Evolutionary conservation across 2,797 vertebrate species (phyloP).

Genomic region (Rhinophrynus dorsalis): DNA sequence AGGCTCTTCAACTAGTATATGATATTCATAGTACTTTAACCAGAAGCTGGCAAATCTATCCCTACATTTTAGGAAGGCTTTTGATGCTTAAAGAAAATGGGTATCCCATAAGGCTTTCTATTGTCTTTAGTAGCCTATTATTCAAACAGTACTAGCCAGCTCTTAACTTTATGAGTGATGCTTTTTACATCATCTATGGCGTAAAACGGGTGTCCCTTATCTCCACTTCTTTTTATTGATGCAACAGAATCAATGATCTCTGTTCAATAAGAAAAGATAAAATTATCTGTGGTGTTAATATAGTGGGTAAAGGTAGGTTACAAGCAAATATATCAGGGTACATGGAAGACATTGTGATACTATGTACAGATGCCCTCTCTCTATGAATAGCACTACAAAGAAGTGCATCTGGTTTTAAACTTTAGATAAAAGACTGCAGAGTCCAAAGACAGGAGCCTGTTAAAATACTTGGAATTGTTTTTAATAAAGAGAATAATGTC

Average conservation of each 20-base stretch:
- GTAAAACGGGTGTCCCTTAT: background rate
- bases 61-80: too few species aligned
- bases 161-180: background rate
- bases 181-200: background rate
- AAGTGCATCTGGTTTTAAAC: background rate
- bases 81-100: background rate
- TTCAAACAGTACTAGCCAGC: background rate
- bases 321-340: background rate
- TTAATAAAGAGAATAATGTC: background rate
- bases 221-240: background rate
- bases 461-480: background rate
- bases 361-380: background rate
- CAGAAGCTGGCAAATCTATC: too few species aligned
- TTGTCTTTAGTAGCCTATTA: background rate
- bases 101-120: background rate
- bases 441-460: background rate
- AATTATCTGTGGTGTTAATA: background rate
- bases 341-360: background rate
- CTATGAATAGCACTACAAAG: background rate
- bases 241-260: background rate
- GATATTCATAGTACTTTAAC: too few species aligned
- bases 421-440: background rate
- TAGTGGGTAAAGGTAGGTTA: background rate
- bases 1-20: too few species aligned
- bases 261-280: background rate